Evolutionary conservation across 1,140 invertebrate genomes (phyloP).

Genomic region (Lutraria rhynchaena): DNA sequence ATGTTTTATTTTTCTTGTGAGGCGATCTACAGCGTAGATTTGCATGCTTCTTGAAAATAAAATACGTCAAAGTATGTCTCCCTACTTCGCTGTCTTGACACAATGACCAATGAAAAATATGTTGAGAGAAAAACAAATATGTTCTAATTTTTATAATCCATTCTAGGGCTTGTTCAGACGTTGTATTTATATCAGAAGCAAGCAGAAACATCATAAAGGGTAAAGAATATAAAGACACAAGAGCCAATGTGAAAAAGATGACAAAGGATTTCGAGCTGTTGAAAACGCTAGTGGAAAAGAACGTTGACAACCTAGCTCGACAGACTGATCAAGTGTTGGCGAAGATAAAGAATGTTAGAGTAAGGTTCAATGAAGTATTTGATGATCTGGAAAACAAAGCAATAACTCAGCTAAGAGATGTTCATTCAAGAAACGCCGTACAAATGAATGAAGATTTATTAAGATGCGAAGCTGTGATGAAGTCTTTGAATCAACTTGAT

Average conservation of each 20-base stretch:
- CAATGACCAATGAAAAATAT: too few relatives aligned
- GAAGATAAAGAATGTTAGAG: slow-evolving; percentile 3
- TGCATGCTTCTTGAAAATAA: too few relatives aligned
- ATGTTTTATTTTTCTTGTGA: too few relatives aligned
- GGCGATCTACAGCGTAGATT: too few relatives aligned
- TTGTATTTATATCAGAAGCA: slow-evolving; percentile 35
- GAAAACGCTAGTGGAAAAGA: slow-evolving; percentile 12
- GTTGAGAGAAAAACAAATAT: too few relatives aligned
- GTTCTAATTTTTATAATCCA: too few relatives aligned
- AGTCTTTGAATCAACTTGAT: slow-evolving; percentile 31
- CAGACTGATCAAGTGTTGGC: slow-evolving; percentile 11
- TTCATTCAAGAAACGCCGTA: slow-evolving; percentile 33
- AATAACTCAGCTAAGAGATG: slow-evolving; percentile 3
- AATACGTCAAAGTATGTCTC: too few relatives aligned
- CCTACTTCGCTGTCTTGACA: too few relatives aligned
- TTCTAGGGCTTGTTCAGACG: slow-evolving; percentile 30
- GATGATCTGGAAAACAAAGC: slow-evolving; percentile 26
- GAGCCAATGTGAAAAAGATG: slow-evolving; percentile 18
- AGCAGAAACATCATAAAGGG: slow-evolving; percentile 22
- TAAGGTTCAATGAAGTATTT: slow-evolving; percentile 7
- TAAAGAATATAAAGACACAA: slow-evolving; percentile 33
- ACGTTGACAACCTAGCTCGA: slow-evolving; percentile 23
- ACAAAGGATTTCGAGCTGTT: slow-evolving; percentile 31
- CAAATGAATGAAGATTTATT: slow-evolving; percentile 43
- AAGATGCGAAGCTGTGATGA: slow-evolving; percentile 38